These are phyloP conservation scores for Pogonophryne albipinna DNA, from an alignment of 2,797 vertebrate genomes.

Conservation along the genomic window DNA sequence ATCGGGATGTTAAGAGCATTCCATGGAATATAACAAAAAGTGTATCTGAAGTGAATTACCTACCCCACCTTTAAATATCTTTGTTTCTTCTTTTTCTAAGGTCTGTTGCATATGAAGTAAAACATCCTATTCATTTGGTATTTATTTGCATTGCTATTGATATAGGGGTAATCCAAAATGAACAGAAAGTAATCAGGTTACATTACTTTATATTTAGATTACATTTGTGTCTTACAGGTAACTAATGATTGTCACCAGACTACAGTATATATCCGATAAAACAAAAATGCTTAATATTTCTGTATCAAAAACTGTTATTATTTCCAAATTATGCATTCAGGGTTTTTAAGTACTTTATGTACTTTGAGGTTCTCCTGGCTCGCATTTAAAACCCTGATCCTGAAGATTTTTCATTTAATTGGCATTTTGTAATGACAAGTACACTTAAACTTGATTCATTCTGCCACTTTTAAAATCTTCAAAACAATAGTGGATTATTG, in stretches of 20 bases:
- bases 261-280: conserved; percentile 12
- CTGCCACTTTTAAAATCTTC: background rate
- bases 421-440: background rate
- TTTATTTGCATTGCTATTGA: too few species aligned
- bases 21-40: too few species aligned
- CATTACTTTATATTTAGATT: too few species aligned
- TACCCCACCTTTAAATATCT: too few species aligned
- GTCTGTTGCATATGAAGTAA: too few species aligned
- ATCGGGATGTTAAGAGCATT: too few species aligned
- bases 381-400: background rate
- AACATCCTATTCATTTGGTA: too few species aligned
- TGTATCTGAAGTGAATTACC: too few species aligned
- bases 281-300: conserved; percentile 18
- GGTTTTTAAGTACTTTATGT: background rate
- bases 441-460: conserved; percentile 3
- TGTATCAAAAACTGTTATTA: conserved; percentile 10
- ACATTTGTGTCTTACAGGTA: too few species aligned
- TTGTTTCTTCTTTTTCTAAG: too few species aligned
- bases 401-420: background rate
- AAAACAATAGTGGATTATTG: background rate
- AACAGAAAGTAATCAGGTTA: too few species aligned
- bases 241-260: background rate
- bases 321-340: background rate
- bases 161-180: too few species aligned
- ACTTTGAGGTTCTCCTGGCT: background rate